Percentiles rank a stretch among this genome's conserved stretches.
These are phyloP conservation scores for Esperia sulphurella DNA, from an alignment of 2,888 invertebrate genomes.

Conservation along the genomic window DNA sequence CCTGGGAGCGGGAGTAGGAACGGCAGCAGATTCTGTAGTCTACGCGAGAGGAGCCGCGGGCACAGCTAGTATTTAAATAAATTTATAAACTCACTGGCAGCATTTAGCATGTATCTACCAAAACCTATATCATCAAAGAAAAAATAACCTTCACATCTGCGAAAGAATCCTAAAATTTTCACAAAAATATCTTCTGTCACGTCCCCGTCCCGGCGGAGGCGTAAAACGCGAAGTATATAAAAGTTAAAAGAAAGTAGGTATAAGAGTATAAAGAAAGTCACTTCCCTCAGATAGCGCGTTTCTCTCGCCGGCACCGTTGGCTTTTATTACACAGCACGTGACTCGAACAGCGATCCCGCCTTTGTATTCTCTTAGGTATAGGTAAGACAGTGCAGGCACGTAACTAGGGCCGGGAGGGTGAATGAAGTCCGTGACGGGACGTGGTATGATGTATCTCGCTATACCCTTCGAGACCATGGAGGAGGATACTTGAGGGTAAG, in stretches of 20 bases:
- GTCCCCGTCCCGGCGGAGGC: slow-evolving; percentile 46
- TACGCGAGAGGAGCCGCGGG: too few species aligned
- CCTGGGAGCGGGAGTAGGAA: too few species aligned
- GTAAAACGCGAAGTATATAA: slow-evolving; percentile 59
- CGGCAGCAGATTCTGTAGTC: too few species aligned
- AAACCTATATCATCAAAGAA: not conserved
- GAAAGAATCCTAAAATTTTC: slow-evolving; percentile 21
- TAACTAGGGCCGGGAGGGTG: too few species aligned
- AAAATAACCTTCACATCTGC: slow-evolving; percentile 1
- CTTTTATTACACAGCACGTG: slow-evolving; percentile 68
- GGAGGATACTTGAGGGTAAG: too few species aligned
- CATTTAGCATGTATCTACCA: not conserved
- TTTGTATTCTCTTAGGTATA: slow-evolving; percentile 49
- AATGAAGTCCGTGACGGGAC: too few species aligned
- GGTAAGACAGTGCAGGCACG: not conserved
- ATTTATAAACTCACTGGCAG: not conserved
- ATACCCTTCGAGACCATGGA: too few species aligned
- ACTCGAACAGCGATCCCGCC: slow-evolving; percentile 48
- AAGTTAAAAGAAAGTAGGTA: slow-evolving; percentile 54
- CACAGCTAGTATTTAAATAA: too few species aligned
- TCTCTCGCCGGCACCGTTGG: slow-evolving; percentile 38
- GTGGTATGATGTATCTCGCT: too few species aligned
- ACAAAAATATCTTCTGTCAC: slow-evolving; percentile 37
- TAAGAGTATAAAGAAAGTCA: slow-evolving; percentile 58
- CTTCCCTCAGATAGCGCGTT: slow-evolving; percentile 57